A percentile compares a stretch with the other conserved stretches of the same genome.
Conservation (phyloP, 2,113 vertebrate species). For the Poeciliopsis prolifica region DNA sequence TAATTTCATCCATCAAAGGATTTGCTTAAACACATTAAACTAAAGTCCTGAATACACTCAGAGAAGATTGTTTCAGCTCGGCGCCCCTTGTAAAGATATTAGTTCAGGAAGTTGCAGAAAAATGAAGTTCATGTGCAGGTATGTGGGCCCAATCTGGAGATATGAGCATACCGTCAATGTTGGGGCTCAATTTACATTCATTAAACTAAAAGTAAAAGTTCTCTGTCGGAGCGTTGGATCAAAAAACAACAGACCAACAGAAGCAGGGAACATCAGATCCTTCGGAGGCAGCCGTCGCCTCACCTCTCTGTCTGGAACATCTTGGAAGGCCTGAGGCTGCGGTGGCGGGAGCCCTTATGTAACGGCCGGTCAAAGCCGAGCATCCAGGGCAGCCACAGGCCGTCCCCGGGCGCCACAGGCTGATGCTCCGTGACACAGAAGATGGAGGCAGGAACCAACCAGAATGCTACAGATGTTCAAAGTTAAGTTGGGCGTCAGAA, state of each 20-base stretch:
- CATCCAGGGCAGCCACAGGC: conserved; percentile 72
- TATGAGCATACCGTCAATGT: not conserved
- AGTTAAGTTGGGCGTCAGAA: not conserved
- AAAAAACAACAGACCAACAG: not conserved
- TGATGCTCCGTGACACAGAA: conserved; percentile 85
- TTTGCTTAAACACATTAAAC: conserved; percentile 71
- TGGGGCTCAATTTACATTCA: not conserved
- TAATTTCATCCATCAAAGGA: conserved; percentile 79
- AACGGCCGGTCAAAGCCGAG: conserved; percentile 46
- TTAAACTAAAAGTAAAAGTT: not conserved
- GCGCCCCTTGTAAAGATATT: conserved; percentile 37
- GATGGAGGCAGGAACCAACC: conserved; percentile 7
- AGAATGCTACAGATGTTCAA: conserved; percentile 1
- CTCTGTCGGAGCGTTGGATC: not conserved
- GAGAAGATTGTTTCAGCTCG: conserved; percentile 21
- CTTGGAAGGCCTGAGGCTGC: conserved; percentile 28
- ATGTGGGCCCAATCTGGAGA: not conserved
- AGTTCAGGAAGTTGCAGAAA: conserved; percentile 28
- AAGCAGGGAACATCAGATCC: conserved; percentile 29
- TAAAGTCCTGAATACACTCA: conserved; percentile 37
- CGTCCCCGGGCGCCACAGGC: conserved; percentile 62
- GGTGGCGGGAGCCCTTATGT: conserved; percentile 4
- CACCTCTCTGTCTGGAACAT: not conserved
- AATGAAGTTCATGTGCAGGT: not conserved
- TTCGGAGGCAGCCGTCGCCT: not conserved